A percentile compares a stretch with the other conserved stretches of the same genome.
These are phyloP conservation scores for Parnassius mnemosyne DNA, from an alignment of 2,888 invertebrate species.

Conservation along the genomic window DNA sequence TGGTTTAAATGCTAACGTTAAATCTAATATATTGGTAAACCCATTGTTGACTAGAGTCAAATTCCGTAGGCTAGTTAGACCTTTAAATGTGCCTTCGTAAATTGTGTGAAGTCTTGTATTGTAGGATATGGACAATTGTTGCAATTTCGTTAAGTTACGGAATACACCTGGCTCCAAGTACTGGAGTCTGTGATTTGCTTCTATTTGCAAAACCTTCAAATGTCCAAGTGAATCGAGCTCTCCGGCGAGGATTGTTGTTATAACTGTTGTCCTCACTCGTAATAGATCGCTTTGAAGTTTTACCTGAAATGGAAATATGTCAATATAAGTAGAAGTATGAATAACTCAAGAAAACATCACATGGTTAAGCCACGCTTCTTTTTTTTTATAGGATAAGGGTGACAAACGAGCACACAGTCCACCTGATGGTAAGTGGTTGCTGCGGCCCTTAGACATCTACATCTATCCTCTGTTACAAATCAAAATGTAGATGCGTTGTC, in stretches of 20 bases:
- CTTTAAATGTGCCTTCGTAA: slow-evolving; percentile 69
- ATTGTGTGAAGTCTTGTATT: slow-evolving; percentile 70
- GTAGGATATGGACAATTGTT: slow-evolving; percentile 78
- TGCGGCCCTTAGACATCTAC: too few relatives aligned
- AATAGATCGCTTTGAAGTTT: slow-evolving; percentile 57
- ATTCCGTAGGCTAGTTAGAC: slow-evolving; percentile 70
- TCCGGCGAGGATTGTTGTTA: slow-evolving; percentile 60
- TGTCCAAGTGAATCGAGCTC: slow-evolving; percentile 61
- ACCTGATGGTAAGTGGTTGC: too few relatives aligned
- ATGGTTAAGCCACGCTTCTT: too few relatives aligned
- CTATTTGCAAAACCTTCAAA: slow-evolving; percentile 70
- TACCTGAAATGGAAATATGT: slow-evolving; percentile 49
- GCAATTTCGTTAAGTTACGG: slow-evolving; percentile 64
- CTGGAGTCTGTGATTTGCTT: slow-evolving; percentile 76
- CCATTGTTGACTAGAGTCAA: slow-evolving; percentile 79
- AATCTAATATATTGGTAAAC: slow-evolving; percentile 62
- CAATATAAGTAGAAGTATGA: neutral
- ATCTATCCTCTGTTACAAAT: too few relatives aligned
- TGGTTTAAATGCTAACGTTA: slow-evolving; percentile 66
- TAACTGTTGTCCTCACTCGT: slow-evolving; percentile 73
- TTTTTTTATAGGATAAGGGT: too few relatives aligned
- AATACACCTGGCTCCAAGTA: slow-evolving; percentile 74
- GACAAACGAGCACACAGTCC: too few relatives aligned
- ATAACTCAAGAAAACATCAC: too few relatives aligned
- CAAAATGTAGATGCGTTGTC: too few relatives aligned